Conservation (phyloP, 2,797 vertebrate species). For the Parauchenoglanis ngamensis region DNA sequence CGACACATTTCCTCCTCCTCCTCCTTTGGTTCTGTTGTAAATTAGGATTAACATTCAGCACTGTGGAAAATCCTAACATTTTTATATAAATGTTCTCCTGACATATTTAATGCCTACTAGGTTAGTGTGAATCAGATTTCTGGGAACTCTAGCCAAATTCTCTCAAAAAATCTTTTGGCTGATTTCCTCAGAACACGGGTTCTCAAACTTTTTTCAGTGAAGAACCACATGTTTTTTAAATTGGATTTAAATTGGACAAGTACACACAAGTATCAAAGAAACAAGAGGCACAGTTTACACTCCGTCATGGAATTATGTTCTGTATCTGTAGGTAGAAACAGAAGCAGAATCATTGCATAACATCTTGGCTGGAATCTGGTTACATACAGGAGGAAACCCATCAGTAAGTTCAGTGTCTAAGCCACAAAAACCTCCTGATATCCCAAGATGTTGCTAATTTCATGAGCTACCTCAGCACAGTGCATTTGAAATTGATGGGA, state of each 20-base stretch:
- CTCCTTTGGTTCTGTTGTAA: not conserved
- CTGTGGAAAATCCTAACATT: not conserved
- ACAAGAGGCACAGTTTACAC: not conserved
- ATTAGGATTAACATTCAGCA: not conserved
- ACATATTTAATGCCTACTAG: not conserved
- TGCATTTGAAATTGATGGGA: not conserved
- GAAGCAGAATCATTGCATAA: not conserved
- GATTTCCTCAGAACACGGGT: not conserved
- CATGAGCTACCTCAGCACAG: not conserved
- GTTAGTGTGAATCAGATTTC: not conserved
- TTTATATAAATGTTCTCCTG: not conserved
- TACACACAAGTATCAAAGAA: not conserved
- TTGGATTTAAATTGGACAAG: not conserved
- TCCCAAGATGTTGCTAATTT: not conserved
- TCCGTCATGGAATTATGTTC: not conserved
- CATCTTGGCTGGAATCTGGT: not conserved
- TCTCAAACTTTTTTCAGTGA: not conserved
- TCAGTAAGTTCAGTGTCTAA: not conserved
- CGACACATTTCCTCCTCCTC: conserved; percentile 6
- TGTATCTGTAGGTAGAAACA: not conserved
- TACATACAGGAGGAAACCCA: not conserved
- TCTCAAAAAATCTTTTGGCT: not conserved
- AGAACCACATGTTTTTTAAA: not conserved
- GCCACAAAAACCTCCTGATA: not conserved
- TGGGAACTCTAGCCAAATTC: not conserved